Conservation (phyloP, 1,140 invertebrate species). For the Conus betulinus region DNA sequence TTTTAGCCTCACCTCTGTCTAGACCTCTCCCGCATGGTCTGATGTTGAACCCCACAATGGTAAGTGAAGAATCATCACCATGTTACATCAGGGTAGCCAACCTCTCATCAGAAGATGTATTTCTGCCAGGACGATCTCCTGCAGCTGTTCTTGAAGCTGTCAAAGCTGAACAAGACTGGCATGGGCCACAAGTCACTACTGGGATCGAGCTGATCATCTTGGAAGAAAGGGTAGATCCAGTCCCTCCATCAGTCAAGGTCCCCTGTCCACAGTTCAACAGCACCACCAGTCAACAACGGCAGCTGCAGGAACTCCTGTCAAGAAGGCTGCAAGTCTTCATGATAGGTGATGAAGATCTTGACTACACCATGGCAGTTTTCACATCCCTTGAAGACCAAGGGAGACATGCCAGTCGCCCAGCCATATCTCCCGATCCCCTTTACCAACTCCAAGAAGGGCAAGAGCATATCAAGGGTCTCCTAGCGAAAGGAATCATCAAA, state of each 20-base stretch:
- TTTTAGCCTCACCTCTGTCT: no score
- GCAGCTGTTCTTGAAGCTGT: background rate
- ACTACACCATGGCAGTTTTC: background rate
- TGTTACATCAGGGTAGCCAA: no score
- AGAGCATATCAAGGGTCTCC: slow-evolving; percentile 20
- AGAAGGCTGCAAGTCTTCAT: background rate
- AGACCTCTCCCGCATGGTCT: no score
- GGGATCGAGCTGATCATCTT: background rate
- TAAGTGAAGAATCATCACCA: no score
- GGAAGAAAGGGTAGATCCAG: background rate
- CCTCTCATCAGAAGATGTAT: no score
- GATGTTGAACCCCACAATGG: no score
- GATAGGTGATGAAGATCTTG: background rate
- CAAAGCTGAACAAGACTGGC: background rate
- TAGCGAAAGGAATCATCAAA: slow-evolving; percentile 28
- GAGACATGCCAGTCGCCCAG: background rate
- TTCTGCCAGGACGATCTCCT: no score
- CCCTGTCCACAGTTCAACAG: no score
- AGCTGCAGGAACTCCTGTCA: background rate
- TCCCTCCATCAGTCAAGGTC: background rate
- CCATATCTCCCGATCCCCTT: background rate
- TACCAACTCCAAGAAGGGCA: background rate
- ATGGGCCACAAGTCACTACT: background rate
- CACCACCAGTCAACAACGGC: background rate
- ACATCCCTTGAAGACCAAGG: background rate